A percentile compares a stretch with the other conserved stretches of the same genome.
These are phyloP conservation scores for Vanacampus margaritifer DNA, from an alignment of 2,113 vertebrate genomes.

Conservation along the genomic window DNA sequence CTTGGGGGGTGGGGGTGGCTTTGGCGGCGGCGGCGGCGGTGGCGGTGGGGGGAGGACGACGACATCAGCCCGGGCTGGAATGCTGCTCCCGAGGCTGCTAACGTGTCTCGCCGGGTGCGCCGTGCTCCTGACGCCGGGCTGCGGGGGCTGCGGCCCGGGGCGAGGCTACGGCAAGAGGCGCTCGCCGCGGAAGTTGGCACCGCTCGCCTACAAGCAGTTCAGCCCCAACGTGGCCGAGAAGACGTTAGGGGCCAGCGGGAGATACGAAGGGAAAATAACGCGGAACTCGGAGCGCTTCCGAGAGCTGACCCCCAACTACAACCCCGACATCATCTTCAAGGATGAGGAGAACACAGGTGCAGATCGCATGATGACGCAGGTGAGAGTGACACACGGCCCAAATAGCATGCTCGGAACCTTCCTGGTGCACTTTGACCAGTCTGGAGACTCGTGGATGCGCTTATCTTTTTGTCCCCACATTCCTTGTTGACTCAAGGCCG, in stretches of 20 bases:
- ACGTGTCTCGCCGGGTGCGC: constrained; percentile 77
- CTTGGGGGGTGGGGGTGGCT: not conserved
- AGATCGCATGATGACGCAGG: constrained; percentile 96
- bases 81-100: constrained; percentile 78
- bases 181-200: constrained; percentile 83
- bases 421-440: constrained; percentile 54
- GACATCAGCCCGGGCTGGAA: constrained; percentile 59
- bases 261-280: constrained; percentile 90
- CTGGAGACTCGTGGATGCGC: constrained; percentile 40
- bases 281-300: constrained; percentile 91
- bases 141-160: constrained; percentile 86
- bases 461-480: constrained; percentile 40
- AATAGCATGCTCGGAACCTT: not conserved
- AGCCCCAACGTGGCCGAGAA: constrained; percentile 94
- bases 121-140: constrained; percentile 76
- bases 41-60: not conserved
- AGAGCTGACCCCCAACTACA: constrained; percentile 95
- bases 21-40: constrained; percentile 40
- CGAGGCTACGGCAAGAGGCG: constrained; percentile 89
- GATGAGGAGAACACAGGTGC: constrained; percentile 98
- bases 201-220: constrained; percentile 89
- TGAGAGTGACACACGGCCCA: constrained; percentile 43
- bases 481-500: constrained; percentile 46
- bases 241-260: constrained; percentile 89
- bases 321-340: constrained; percentile 98